A percentile compares a stretch with the other conserved stretches of the same genome.
Evolutionary conservation across 2,888 invertebrate genomes (phyloP).

Genomic region (Phymatocera aterrima): DNA sequence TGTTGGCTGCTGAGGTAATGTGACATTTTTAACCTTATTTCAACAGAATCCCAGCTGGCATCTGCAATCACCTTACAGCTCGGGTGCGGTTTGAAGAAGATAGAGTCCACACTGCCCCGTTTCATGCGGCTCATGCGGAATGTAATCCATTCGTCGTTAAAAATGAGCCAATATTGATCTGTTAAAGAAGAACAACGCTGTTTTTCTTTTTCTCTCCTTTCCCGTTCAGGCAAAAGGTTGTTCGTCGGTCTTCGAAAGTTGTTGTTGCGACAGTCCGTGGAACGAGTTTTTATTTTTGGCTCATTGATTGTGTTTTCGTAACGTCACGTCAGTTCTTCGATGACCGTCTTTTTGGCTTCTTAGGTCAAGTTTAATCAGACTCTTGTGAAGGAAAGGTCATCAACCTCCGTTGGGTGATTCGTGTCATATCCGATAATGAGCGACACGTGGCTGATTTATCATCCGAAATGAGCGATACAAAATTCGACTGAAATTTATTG

Average conservation of each 20-base stretch:
- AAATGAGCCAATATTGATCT: background rate
- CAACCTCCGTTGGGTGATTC: no score
- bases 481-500: background rate
- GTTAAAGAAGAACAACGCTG: background rate
- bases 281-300: slow-evolving; percentile 38
- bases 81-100: slow-evolving; percentile 3
- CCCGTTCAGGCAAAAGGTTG: background rate
- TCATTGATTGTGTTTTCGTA: slow-evolving; percentile 26
- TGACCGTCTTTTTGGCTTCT: background rate
- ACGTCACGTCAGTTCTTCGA: slow-evolving; percentile 17
- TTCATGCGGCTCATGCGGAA: background rate
- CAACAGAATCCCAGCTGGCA: slow-evolving; percentile 2
- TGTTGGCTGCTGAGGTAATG: background rate
- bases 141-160: background rate
- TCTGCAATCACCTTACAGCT: background rate
- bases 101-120: background rate
- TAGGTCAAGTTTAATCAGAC: slow-evolving; percentile 30
- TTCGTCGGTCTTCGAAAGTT: background rate
- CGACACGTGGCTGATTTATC: background rate
- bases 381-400: no score
- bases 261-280: slow-evolving; percentile 6
- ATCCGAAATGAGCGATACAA: background rate
- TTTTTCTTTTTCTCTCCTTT: background rate
- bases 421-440: background rate
- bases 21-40: slow-evolving; percentile 30